phyloP scores from a whole-genome alignment of 1,140 invertebrate genomes.

The Brachionus rubens region DNA sequence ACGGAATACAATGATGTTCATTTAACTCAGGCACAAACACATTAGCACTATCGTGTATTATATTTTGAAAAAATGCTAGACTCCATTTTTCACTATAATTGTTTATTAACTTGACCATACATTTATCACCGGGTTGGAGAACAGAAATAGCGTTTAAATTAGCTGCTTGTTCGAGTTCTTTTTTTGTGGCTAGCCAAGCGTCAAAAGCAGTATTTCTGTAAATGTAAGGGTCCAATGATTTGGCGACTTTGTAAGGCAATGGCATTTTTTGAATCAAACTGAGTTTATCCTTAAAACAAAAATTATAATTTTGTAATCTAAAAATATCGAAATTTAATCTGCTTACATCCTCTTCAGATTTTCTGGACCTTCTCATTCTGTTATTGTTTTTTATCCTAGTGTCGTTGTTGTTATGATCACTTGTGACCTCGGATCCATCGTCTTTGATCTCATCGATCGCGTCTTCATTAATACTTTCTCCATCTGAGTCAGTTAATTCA shows the following conservation, averaged over 20 bases:
- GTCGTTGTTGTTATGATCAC: conserved; percentile 18
- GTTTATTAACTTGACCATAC: conserved; percentile 33
- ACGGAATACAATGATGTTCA: conserved; percentile 25
- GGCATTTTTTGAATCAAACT: conserved; percentile 45
- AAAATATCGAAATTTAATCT: no score
- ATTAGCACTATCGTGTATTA: conserved; percentile 24
- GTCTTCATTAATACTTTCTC: background rate
- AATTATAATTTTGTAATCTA: no score
- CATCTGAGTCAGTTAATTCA: background rate
- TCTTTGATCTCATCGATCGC: background rate
- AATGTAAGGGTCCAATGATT: conserved; percentile 37
- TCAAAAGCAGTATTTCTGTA: conserved; percentile 44
- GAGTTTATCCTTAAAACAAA: background rate
- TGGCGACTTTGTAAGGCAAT: conserved; percentile 44
- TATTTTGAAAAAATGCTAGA: conserved; percentile 43
- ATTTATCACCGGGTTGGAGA: conserved; percentile 40
- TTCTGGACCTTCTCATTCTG: background rate
- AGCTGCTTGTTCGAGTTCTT: conserved; percentile 43
- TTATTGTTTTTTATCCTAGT: background rate
- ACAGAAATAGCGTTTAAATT: conserved; percentile 24
- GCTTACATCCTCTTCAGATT: conserved; percentile 7
- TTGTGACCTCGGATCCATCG: background rate
- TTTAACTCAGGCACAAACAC: conserved; percentile 40
- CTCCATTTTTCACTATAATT: conserved; percentile 42
- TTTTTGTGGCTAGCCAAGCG: conserved; percentile 45